phyloP scores from a whole-genome alignment of 2,113 vertebrate genomes.

The Todiramphus saurophagus region DNA sequence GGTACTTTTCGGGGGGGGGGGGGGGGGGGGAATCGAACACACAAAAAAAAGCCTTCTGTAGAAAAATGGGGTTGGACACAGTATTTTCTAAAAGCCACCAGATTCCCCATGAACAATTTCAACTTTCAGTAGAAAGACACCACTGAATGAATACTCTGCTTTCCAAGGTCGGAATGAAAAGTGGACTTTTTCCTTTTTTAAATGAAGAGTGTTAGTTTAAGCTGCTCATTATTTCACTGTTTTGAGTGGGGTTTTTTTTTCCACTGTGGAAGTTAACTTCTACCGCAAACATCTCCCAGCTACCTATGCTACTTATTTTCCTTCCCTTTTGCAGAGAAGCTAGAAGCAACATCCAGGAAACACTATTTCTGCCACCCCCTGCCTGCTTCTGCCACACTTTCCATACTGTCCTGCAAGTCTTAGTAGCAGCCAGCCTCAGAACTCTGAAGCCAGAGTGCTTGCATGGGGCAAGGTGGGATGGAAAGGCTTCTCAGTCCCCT shows the following conservation, averaged over 20 bases:
- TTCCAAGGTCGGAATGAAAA: neutral
- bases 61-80: neutral
- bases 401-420: neutral
- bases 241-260: neutral
- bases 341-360: neutral
- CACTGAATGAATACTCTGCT: neutral
- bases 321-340: neutral
- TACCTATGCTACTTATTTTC: neutral
- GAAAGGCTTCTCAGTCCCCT: neutral
- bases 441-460: neutral
- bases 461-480: neutral
- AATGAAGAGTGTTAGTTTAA: neutral
- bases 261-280: neutral
- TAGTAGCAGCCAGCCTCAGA: neutral
- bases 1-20: neutral
- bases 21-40: too few species aligned
- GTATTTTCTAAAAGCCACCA: neutral
- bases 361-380: accelerated
- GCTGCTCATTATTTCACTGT: neutral
- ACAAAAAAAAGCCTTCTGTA: neutral
- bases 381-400: neutral
- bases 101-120: neutral
- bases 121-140: neutral
- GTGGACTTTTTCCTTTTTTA: neutral
- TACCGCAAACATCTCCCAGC: neutral